phyloP scores from a whole-genome alignment of 2,113 vertebrate genomes.

The Galbula dea region DNA sequence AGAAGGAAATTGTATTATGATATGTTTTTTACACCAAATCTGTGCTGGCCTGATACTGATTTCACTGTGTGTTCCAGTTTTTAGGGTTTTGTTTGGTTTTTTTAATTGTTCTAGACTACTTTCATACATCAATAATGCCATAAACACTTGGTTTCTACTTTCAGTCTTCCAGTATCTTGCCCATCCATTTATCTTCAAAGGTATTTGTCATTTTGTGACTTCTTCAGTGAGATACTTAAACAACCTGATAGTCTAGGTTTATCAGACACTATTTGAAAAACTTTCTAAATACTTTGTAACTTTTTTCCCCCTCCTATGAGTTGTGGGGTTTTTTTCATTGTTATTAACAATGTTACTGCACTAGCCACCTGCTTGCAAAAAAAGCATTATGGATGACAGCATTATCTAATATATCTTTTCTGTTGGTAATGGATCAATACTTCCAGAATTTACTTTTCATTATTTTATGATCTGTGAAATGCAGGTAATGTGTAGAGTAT shows the following conservation, averaged over 20 bases:
- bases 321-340: background rate
- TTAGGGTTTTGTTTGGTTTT: background rate
- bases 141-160: background rate
- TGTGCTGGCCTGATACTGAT: background rate
- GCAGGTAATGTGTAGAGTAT: background rate
- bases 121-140: background rate
- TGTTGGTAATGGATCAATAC: background rate
- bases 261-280: background rate
- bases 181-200: background rate
- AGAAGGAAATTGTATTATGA: background rate
- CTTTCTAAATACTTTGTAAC: background rate
- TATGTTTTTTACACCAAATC: background rate
- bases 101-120: background rate
- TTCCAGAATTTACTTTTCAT: background rate
- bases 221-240: background rate
- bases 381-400: background rate
- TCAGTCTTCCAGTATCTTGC: background rate
- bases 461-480: background rate
- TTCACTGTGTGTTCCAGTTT: background rate
- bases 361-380: background rate
- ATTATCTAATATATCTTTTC: background rate
- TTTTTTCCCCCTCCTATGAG: background rate
- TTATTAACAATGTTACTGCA: background rate
- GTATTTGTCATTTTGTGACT: background rate
- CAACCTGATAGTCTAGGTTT: background rate